Evolutionary conservation across 2,888 invertebrate species (phyloP), one percentile per base, ranked within the genome.

Genomic region (Sinotaia quadrata): DNA sequence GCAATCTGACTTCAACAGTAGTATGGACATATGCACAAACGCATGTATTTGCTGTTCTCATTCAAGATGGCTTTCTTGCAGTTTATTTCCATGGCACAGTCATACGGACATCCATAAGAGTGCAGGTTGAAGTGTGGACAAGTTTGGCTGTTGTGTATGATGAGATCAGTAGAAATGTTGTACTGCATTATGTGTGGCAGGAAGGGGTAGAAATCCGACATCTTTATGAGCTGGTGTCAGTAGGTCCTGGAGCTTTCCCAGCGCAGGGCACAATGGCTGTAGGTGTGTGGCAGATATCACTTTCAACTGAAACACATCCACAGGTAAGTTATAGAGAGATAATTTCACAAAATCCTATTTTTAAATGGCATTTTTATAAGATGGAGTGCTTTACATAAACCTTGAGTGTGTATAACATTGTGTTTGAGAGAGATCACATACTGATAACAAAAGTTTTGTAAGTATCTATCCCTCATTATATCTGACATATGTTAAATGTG

Each of bases 221-320:
- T 29, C 34, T 34, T 2, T 52, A 60, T 36, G 61, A 66, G 29
- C 54, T 51, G 36, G n/a, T 68, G 12, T 41, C 60, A 34, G 56
- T 76, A 24, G 74, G 73, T 10, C 34, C 66, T 7, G 74, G 70
- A 10, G 60, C 52, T 33, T 77, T 79, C 63, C 67, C 75, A 10
- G 66, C 51, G 8, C 62, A 65, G 31, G 82, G 82, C n/a, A 72
- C 74, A 15, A 27, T 82, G 31, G 69, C 73, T 34, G 33, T 82
- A 29, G 82, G 80, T n/a, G 66, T 61, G 29, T 78, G 78, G 63
- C 72, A 67, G 47, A 66, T 69, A 8, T 62, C 75, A 12, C 60
- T 72, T 52, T 67, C 69, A 36, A 44, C 49, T 7, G 51, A 54
- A 41, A 54, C 62, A 18, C 54, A 18, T 31, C 74, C 76, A 34